Base-by-base conservation (phyloP, 2,113 vertebrate genomes). In the Illadopsis cleaveri region DNA sequence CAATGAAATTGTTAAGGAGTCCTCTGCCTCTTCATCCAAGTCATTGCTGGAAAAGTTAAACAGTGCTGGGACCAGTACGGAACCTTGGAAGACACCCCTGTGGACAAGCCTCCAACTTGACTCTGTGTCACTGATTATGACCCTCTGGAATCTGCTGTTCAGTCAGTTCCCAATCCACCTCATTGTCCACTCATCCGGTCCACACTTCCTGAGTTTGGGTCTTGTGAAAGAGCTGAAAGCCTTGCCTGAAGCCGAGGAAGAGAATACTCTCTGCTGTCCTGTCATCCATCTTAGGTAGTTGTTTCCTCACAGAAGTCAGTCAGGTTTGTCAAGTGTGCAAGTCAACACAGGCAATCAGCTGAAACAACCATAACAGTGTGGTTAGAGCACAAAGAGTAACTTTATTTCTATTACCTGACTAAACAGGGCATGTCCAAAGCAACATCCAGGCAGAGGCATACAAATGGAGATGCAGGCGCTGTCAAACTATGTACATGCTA, bases 201-300 rank as follows among this genome's bases (percentile, higher is more conserved):
- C 19, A 24, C 1, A 2, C 2, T 66, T 73, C 23, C 37, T 45
- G 50, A 50, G 3, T 73, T 57, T 81, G 19, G 3, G 11, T n/a
- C 6, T n/a, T 40, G 35, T 64, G 12, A 28, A 12, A 11, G 18
- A 16, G 10, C 15, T 20, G 23, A 66, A 75, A 45, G 4, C 9
- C 33, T 38, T 30, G 8, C 19, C 16, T 51, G 60, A 73, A 51
- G 22, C 8, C 0, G 0, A 38, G 16, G 11, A 25, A n/a, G 53
- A 18, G 13, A 38, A 38, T 24, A 58, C 7, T 3, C 44, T 14
- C 8, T n/a, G 19, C 7, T 73, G 33, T 38, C 15, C 18, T 51
- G 12, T 38, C 28, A 51, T 24, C 19, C 28, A 21, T 5, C 0
- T 0, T 0, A n/a, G 12, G 27, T 8, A 14, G 15, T 11, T 65